Evolutionary conservation across 2,797 vertebrate species (phyloP), one percentile per base, ranked within the genome.

Genomic region (Adelosebastes latens): DNA sequence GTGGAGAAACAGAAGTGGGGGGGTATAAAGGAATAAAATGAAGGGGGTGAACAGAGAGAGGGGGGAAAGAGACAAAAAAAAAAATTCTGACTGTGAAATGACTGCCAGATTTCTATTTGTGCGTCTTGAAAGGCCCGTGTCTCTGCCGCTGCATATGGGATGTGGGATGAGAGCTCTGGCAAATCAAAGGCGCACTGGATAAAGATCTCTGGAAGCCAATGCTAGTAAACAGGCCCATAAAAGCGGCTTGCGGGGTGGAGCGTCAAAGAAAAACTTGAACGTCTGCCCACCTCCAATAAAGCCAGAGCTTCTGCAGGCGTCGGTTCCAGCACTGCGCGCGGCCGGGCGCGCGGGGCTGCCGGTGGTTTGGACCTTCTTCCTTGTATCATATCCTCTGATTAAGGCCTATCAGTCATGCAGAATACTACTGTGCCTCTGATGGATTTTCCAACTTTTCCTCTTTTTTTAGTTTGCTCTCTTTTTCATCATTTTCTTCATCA

Each of bases 151-250:
- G 91, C 93, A 94, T 91, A 95, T 95, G 94, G 95, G 93, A 95
- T 95, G 94, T 95, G 94, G 94, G 94, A 95, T 94, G 93, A 89
- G 93, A 94, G 92, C 89, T 94, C 92, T 94, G 94, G 94, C 91
- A 94, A 95, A 95, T 96, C 94, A 95, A 95, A 96, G 94, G 89
- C 88, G 31, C 62, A 42, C 88, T 91, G 89, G 95, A 96, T 95
- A 94, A 93, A 93, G 93, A 95, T 95, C 94, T 95, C 93, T 96
- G 94, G 94, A 95, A 95, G 94, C 90, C 85, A 82, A 71, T 89
- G 92, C 94, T 93, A 95, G 95, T 95, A 95, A 96, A 96, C 95
- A 96, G 94, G 85, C 87, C 89, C 90, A 95, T 95, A 95, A 95
- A 96, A 95, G 94, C 71, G 60, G 90, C 90, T 93, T 89, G 89